phyloP scores from a whole-genome alignment of 2,113 vertebrate genomes.

The Notarius lentiginosus region DNA sequence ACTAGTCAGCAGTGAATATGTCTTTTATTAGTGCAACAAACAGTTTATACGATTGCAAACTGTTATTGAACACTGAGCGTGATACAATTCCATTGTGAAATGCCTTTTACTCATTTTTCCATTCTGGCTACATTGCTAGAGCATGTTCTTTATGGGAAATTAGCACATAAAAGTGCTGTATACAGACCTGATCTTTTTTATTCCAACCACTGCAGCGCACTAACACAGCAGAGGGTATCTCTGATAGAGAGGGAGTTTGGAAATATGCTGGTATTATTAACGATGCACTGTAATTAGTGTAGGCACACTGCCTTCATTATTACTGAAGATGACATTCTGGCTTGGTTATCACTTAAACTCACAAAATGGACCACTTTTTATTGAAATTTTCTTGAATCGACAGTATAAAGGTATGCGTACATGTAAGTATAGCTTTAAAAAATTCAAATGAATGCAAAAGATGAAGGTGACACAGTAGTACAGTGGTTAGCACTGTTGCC shows the following conservation, averaged over 20 bases:
- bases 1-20: neutral
- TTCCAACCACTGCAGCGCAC: neutral
- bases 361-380: neutral
- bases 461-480: too few relatives aligned
- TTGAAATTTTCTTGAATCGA: neutral
- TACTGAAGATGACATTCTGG: neutral
- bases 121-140: neutral
- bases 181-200: neutral
- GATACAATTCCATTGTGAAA: neutral
- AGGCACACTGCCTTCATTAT: neutral
- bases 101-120: neutral
- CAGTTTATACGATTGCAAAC: neutral
- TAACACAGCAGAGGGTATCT: neutral
- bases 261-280: slow-evolving; percentile 3
- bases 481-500: too few relatives aligned
- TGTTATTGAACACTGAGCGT: neutral
- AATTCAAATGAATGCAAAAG: neutral
- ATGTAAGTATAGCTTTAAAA: neutral
- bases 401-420: neutral
- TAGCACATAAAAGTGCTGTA: neutral
- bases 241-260: neutral
- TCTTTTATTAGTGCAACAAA: slow-evolving; percentile 2
- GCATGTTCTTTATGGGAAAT: neutral
- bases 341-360: neutral
- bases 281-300: neutral